Conservation (phyloP, 2,888 invertebrate genomes). For the Ellobium chinense region DNA sequence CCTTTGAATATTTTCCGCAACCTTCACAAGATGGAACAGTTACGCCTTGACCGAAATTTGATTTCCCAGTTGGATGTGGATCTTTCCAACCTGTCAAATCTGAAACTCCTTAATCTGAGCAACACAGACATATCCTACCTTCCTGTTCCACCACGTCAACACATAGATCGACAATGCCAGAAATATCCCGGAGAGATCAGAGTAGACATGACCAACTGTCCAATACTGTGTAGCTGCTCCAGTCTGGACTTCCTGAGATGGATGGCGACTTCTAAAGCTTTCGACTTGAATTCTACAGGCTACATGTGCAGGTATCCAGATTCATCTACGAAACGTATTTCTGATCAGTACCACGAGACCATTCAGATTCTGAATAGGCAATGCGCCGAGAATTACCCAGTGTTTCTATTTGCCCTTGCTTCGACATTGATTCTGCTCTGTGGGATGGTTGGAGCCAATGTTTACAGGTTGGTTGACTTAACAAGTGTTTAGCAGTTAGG, state of each 20-base stretch:
- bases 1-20: slow-evolving; percentile 20
- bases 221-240: slow-evolving; percentile 40
- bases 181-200: neutral
- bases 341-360: neutral
- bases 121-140: slow-evolving; percentile 26
- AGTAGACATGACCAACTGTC: slow-evolving; percentile 37
- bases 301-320: slow-evolving; percentile 23
- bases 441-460: too few species aligned
- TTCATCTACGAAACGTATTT: neutral
- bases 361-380: neutral
- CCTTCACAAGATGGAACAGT: slow-evolving; percentile 9
- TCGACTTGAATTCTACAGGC: slow-evolving; percentile 4
- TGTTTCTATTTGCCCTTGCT: neutral
- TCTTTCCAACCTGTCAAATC: slow-evolving; percentile 28
- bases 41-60: slow-evolving; percentile 17
- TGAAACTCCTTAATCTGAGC: slow-evolving; percentile 32
- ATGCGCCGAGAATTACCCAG: neutral
- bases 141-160: neutral
- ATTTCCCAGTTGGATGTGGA: slow-evolving; percentile 25
- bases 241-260: slow-evolving; percentile 44
- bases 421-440: neutral
- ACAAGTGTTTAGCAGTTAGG: too few species aligned
- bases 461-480: too few species aligned
- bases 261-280: slow-evolving; percentile 30
- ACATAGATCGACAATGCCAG: neutral